Conservation (phyloP, 2,888 invertebrate species). For the Pristionchus japonicus region DNA sequence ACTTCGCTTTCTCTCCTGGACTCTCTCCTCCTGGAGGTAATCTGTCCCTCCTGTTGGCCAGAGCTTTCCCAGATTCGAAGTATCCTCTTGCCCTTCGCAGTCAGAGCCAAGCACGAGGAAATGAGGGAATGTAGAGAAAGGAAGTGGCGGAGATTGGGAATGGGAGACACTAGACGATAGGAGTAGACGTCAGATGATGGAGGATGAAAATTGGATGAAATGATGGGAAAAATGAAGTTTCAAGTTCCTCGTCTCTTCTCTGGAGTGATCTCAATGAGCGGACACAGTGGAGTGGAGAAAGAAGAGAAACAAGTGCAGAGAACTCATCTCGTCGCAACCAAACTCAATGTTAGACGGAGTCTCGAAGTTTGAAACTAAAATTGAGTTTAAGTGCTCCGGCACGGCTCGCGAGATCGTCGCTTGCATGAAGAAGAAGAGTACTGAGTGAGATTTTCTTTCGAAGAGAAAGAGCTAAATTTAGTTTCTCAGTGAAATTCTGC, state of each 20-base stretch:
- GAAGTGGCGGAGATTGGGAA: not conserved
- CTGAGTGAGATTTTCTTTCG: not conserved
- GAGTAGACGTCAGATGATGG: not conserved
- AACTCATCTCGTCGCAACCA: not conserved
- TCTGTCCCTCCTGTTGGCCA: not conserved
- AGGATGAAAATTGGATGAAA: not conserved
- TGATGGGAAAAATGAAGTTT: not conserved
- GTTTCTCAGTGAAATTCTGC: not conserved
- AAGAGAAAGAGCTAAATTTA: not conserved
- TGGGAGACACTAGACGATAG: not conserved
- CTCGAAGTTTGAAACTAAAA: not conserved
- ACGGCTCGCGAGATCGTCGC: not conserved
- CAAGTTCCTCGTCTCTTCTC: not conserved
- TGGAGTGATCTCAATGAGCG: not conserved
- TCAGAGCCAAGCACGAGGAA: not conserved
- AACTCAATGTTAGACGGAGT: not conserved
- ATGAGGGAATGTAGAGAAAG: not conserved
- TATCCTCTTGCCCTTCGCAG: not conserved
- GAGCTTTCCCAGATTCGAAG: not conserved
- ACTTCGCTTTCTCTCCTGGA: not conserved
- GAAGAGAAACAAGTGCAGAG: slow-evolving; percentile 2
- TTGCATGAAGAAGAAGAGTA: not conserved
- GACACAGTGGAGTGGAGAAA: not conserved
- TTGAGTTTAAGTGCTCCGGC: not conserved
- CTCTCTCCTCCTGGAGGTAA: slow-evolving; percentile 25